These are phyloP conservation scores for Sebastes jordani DNA, from an alignment of 2,797 vertebrate genomes.

Conservation along the genomic window DNA sequence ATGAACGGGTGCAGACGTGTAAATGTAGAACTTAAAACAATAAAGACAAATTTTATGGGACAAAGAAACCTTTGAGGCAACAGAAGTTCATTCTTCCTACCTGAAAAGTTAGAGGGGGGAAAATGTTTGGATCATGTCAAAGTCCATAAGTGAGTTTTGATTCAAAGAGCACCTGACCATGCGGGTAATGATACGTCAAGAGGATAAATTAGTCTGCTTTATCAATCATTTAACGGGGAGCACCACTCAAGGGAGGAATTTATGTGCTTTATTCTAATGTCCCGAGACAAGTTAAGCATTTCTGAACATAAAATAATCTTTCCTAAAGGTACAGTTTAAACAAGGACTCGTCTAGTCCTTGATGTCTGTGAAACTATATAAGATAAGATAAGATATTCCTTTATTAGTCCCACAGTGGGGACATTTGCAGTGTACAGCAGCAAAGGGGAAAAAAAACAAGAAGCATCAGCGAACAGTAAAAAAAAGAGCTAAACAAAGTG, in stretches of 20 bases:
- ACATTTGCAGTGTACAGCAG: fast-evolving
- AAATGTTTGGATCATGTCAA: slow-evolving; percentile 39
- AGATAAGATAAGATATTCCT: no score
- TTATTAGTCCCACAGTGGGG: no score
- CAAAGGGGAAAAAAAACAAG: no score
- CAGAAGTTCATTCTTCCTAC: slow-evolving; percentile 23
- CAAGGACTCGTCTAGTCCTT: neutral
- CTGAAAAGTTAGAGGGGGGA: slow-evolving; percentile 27
- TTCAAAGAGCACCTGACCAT: slow-evolving; percentile 28
- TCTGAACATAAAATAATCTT: neutral
- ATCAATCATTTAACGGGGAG: neutral
- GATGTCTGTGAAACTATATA: neutral
- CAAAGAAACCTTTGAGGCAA: slow-evolving; percentile 66
- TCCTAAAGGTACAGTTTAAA: slow-evolving; percentile 1
- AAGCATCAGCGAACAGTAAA: no score
- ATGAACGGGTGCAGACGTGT: slow-evolving; percentile 53
- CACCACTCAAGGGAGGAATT: neutral
- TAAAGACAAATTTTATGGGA: slow-evolving; percentile 55
- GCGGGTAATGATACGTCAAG: slow-evolving; percentile 9
- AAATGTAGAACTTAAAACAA: slow-evolving; percentile 75
- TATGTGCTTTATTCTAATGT: neutral
- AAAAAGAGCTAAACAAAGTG: no score
- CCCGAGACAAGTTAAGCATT: neutral
- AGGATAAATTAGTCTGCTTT: slow-evolving; percentile 6
- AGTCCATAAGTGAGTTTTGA: slow-evolving; percentile 10